Percentiles rank a stretch among this genome's conserved stretches.
These are phyloP conservation scores for Micromys minutus DNA, from an alignment of 2,113 vertebrate species.

Conservation along the genomic window DNA sequence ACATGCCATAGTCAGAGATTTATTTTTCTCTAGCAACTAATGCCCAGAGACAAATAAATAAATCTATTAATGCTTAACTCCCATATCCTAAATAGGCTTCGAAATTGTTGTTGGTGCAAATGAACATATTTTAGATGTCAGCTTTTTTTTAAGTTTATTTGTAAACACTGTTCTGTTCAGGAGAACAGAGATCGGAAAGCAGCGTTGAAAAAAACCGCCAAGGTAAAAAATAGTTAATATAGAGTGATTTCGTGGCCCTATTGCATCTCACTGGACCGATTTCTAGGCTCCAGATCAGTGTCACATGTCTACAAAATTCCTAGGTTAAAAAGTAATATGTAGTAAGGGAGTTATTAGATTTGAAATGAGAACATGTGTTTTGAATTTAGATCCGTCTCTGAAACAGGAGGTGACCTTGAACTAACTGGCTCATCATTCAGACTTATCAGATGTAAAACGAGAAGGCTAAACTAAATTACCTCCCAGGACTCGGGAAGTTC, in stretches of 20 bases:
- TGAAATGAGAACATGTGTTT: slow-evolving; percentile 45
- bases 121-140: slow-evolving; percentile 3
- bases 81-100: neutral
- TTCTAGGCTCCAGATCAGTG: neutral
- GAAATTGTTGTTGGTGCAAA: neutral
- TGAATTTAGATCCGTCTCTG: neutral
- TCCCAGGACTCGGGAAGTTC: slow-evolving; percentile 21
- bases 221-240: neutral
- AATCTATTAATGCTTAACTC: neutral
- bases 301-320: neutral
- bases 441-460: slow-evolving; percentile 61
- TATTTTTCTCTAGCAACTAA: neutral
- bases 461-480: slow-evolving; percentile 47
- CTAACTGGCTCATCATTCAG: slow-evolving; percentile 38
- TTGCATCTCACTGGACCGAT: neutral
- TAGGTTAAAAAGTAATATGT: neutral
- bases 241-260: neutral
- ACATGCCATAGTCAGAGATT: neutral
- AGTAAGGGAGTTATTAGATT: neutral
- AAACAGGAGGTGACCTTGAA: slow-evolving; percentile 53
- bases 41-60: neutral
- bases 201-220: neutral
- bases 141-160: neutral
- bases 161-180: neutral
- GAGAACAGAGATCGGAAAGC: neutral